Conservation (phyloP, 2,113 vertebrate species). For the Blennius ocellaris region DNA sequence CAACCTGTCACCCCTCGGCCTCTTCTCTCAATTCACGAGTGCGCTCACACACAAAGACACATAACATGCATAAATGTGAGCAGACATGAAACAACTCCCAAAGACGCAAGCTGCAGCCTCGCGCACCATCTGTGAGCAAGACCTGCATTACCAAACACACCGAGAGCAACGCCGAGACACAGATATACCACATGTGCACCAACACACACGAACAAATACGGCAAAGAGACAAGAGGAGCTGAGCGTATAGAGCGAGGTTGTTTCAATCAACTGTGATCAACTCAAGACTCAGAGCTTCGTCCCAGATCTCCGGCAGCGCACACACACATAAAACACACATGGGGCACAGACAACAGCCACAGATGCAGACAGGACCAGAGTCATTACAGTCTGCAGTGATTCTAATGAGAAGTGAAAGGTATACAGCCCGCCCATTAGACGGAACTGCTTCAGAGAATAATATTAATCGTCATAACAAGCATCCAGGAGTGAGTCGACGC, state of each 20-base stretch:
- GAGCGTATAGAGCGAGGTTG: slow-evolving; percentile 58
- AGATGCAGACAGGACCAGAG: slow-evolving; percentile 63
- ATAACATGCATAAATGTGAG: slow-evolving; percentile 38
- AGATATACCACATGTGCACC: neutral
- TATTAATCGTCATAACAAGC: slow-evolving; percentile 86
- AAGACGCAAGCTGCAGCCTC: slow-evolving; percentile 39
- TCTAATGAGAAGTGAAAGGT: slow-evolving; percentile 84
- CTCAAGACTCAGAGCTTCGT: slow-evolving; percentile 40
- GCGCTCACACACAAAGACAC: slow-evolving; percentile 2
- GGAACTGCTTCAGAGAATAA: slow-evolving; percentile 82
- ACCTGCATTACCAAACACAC: slow-evolving; percentile 55
- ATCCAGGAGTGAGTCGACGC: slow-evolving; percentile 67
- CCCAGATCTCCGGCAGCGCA: slow-evolving; percentile 7
- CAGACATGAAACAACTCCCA: slow-evolving; percentile 53
- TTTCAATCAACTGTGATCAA: slow-evolving; percentile 73
- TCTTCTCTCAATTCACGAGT: slow-evolving; percentile 57
- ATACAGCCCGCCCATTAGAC: slow-evolving; percentile 83
- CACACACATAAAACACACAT: slow-evolving; percentile 18
- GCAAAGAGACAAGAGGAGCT: slow-evolving; percentile 25
- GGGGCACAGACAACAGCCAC: slow-evolving; percentile 35
- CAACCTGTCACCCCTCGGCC: slow-evolving; percentile 73
- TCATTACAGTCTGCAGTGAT: slow-evolving; percentile 72
- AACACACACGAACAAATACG: slow-evolving; percentile 33
- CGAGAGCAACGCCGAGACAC: slow-evolving; percentile 13
- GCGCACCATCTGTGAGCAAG: slow-evolving; percentile 65